These are phyloP conservation scores for Mormyrops attenuatus DNA, from an alignment of 2,797 vertebrate genomes.

Conservation along the genomic window DNA sequence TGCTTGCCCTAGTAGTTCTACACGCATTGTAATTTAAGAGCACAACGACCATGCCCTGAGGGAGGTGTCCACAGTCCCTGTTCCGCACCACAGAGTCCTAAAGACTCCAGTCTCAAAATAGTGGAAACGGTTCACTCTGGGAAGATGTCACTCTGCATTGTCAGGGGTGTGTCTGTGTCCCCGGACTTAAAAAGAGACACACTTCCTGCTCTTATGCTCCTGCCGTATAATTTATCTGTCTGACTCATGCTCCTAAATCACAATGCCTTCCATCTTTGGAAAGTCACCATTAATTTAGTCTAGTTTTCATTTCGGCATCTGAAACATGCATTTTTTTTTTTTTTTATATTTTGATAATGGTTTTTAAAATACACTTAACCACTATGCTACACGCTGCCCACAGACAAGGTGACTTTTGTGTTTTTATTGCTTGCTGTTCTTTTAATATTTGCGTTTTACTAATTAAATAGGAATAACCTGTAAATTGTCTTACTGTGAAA, in stretches of 20 bases:
- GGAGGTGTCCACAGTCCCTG: neutral
- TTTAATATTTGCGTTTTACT: neutral
- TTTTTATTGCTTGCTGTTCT: neutral
- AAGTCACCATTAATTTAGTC: neutral
- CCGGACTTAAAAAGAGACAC: neutral
- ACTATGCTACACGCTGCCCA: neutral
- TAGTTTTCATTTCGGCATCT: neutral
- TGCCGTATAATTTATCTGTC: neutral
- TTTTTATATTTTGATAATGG: neutral
- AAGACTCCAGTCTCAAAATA: neutral
- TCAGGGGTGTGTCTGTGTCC: neutral
- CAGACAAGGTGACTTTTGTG: neutral
- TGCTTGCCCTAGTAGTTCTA: neutral
- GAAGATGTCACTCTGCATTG: neutral
- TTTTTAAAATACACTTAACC: neutral
- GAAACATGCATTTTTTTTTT: neutral
- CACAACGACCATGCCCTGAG: neutral
- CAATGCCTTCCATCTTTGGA: neutral
- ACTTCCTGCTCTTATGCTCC: neutral
- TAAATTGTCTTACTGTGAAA: slow-evolving; percentile 8
- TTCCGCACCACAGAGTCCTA: neutral
- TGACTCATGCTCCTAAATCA: neutral
- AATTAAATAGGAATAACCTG: neutral
- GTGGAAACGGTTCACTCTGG: neutral
- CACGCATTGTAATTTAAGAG: neutral